phyloP scores from a whole-genome alignment of 2,113 vertebrate species.

The Campylomormyrus numenius region DNA sequence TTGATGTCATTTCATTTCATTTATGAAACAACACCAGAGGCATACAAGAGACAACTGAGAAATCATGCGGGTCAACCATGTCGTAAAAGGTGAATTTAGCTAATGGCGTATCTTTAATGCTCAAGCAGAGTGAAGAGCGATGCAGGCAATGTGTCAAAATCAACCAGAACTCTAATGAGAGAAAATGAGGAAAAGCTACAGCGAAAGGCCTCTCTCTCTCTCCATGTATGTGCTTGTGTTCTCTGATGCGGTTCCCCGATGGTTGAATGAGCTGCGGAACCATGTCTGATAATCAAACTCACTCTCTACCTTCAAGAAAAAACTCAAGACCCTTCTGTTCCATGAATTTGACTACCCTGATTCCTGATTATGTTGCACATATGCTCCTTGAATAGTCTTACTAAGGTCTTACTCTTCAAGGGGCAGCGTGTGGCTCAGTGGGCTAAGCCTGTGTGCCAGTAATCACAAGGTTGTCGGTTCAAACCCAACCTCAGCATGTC shows the following conservation, averaged over 20 bases:
- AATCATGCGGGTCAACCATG: not conserved
- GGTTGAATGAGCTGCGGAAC: not conserved
- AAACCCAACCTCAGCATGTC: no score
- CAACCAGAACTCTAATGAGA: not conserved
- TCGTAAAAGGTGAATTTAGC: not conserved
- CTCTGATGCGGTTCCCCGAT: not conserved
- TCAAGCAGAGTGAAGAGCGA: not conserved
- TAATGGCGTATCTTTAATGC: not conserved
- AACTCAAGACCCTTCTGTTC: not conserved
- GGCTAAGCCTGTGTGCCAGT: no score
- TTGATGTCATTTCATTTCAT: not conserved
- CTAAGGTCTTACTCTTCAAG: fast-evolving
- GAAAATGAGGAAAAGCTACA: not conserved
- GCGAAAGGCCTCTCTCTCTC: not conserved
- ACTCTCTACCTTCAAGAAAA: not conserved
- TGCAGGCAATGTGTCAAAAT: not conserved
- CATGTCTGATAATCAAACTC: not conserved
- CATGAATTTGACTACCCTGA: not conserved
- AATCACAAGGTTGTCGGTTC: no score
- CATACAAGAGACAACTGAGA: not conserved
- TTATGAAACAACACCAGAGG: not conserved
- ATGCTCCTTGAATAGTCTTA: not conserved
- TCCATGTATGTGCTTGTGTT: not conserved
- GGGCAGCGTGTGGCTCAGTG: no score
- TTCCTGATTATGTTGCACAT: not conserved